Base-by-base conservation (phyloP, 2,113 vertebrate genomes). In the Trematocara stigmaticum region DNA sequence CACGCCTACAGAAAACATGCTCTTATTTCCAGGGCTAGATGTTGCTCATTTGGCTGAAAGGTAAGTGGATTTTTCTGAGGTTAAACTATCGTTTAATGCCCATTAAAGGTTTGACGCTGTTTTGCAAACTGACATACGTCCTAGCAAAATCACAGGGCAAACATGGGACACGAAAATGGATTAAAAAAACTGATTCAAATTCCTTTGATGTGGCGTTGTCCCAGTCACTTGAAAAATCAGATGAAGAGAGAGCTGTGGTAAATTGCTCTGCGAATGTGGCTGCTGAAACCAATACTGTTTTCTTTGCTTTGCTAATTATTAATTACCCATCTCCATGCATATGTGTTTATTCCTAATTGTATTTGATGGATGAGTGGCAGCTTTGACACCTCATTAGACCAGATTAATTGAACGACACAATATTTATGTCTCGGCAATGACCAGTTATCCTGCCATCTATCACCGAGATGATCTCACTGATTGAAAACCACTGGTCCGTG, bases 331-430 rank as follows among this genome's bases (percentile, higher is more conserved):
- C 93, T 93, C 92, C 94, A 95, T 94, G 94, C 94, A 94, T 95
- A 94, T 95, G 94, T 95, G 95, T 96, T 96, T 96, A 93, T 94
- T 95, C 93, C 96, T 96, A 98, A 98, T 98, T 98, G 97, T 97
- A 97, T 97, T 97, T 98, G 98, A 98, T 98, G 97, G 98, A 98
- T 98, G 98, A 98, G 95, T 98, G 98, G 97, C 98, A 98, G 96
- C 95, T 96, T 96, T 98, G 98, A 98, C 98, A 98, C 97, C 97
- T 96, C 97, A 97, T 98, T 98, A 97, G 94, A 95, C 88, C 97
- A 97, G 97, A 98, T 98, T 97, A 98, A 98, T 98, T 97, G 97
- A 97, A 98, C 95, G 97, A 98, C 97, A 98, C 97, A 98, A 98
- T 98, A 98, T 98, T 98, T 98, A 98, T 97, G 97, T 98, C 97